Evolutionary conservation across 2,888 invertebrate species (phyloP).

Genomic region (Synanthedon vespiformis): DNA sequence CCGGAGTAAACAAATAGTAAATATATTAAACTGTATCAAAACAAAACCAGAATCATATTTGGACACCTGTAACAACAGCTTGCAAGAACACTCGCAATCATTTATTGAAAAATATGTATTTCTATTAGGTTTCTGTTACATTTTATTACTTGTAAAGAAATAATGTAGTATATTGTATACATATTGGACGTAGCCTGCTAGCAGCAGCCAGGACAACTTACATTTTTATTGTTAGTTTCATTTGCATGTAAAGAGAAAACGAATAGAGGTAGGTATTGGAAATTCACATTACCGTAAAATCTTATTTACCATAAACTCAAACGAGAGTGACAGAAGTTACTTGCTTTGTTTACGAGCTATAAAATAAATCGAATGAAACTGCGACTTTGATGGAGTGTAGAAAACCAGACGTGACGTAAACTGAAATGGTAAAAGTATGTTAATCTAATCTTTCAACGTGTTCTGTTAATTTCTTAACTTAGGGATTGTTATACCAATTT

Average conservation of each 20-base stretch:
- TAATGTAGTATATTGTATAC: too few relatives aligned
- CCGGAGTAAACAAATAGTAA: too few relatives aligned
- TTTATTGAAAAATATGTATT: too few relatives aligned
- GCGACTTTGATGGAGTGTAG: conserved; percentile 24
- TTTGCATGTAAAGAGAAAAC: conserved; percentile 49
- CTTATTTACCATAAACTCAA: conserved; percentile 61
- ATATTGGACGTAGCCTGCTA: too few relatives aligned
- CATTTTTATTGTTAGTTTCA: conserved; percentile 7
- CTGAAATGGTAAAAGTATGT: conserved; percentile 1
- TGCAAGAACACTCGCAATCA: too few relatives aligned
- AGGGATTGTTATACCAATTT: not conserved
- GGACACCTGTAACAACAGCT: too few relatives aligned
- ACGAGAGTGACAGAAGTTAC: conserved; percentile 50
- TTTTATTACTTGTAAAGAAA: too few relatives aligned
- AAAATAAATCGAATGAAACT: conserved; percentile 61
- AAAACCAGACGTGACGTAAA: not conserved
- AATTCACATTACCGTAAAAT: conserved; percentile 49
- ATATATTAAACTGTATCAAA: too few relatives aligned
- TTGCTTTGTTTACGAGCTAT: conserved; percentile 60
- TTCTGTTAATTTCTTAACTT: not conserved
- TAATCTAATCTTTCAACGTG: conserved; percentile 5
- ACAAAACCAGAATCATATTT: too few relatives aligned
- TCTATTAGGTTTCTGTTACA: too few relatives aligned
- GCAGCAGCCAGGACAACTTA: not conserved
- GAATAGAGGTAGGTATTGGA: conserved; percentile 19